Evolutionary conservation across 2,888 invertebrate genomes (phyloP), one percentile per base, ranked within the genome.

Genomic region (Epinotia bilunana): DNA sequence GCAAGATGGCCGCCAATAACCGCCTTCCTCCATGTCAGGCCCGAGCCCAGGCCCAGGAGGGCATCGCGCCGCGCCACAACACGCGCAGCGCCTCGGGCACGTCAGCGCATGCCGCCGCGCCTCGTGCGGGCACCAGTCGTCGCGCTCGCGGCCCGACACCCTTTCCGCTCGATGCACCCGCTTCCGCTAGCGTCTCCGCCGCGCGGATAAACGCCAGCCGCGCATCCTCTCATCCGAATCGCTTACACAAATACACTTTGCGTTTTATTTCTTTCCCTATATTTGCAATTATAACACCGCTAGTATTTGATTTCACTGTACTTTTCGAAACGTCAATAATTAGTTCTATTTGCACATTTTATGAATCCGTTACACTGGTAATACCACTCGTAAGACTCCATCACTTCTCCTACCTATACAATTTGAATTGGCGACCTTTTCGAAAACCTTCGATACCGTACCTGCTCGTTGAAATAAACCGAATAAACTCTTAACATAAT

Each of bases 101-200:
- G 93, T 93, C 93, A 93, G 89, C 90, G 92, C 93, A 92, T 93
- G 93, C 83, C 91, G 91, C 86, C 92, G 90, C 90, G 92, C 92
- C 91, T 93, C 93, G 90, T 93, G 93, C 93, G 90, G 90, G 90
- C 93, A 93, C 93, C 93, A 93, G 81, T 92, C 92, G 86, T 94
- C 93, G 86, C 92, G 91, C 91, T 93, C 93, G 89, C 93, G 93
- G 82, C 93, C 93, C 93, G 93, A 93, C 93, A 94, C 93, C 91
- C 93, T 93, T 92, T 87, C 90, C 88, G 88, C 86, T 89, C 83
- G 83, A 82, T 80, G 81, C 82, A 78, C 83, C 87, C 84, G 83
- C 83, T 81, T 79, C 83, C 87, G 86, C 87, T 91, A 91, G 90
- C 90, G 89, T 87, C 88, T 88, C 88, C 91, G 89, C 87, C 86